Evolutionary conservation across 2,113 vertebrate species (phyloP), one percentile per base, ranked within the genome.

Genomic region (Tylochromis polylepis): DNA sequence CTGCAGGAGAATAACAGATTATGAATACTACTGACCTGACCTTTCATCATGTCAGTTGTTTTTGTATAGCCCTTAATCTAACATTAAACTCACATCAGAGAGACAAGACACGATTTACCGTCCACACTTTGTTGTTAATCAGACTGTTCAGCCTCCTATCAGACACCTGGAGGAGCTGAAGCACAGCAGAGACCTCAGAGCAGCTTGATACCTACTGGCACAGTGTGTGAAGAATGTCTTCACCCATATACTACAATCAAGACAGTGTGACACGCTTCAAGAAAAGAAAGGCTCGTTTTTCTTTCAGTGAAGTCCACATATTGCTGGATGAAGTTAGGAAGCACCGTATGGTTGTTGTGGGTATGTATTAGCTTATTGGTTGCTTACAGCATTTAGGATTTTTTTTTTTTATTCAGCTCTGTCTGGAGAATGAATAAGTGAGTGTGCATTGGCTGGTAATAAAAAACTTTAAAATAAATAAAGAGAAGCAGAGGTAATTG

Each of bases 281-380:
- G 87, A 96, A 96, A 78, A 96, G 96, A 87, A 97, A 96, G 85
- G 96, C 96, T 34, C 96, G 96, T n/a, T 97, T 97, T 91, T 92
- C 95, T 3, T 96, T 96, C 88, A 95, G 95, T 38, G 96, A 97
- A 85, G 96, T 97, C 59, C 96, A 97, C 93, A 96, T 96, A n/a
- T 92, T 97, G 84, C 84, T 97, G 93, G 96, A 96, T 46, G 96
- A 97, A 95, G 96, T 97, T 84, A 94, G 95, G 78, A 97, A 96
- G 89, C 93, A 97, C 82, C 95, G 96, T 1, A 92, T 91, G 78
- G 90, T 97, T 24, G 91, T 97, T 65, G 96, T 97, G 14, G 96
- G 96, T 96, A 92, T 38, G 96, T 96, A 59, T 59, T 9, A 18
- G 43, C 24, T 29, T 15, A 11, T 57, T 6, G 49, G 10, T 31